A percentile compares a stretch with the other conserved stretches of the same genome.
Evolutionary conservation across 2,113 vertebrate species (phyloP).

Genomic region (Chaetodon trifascialis): DNA sequence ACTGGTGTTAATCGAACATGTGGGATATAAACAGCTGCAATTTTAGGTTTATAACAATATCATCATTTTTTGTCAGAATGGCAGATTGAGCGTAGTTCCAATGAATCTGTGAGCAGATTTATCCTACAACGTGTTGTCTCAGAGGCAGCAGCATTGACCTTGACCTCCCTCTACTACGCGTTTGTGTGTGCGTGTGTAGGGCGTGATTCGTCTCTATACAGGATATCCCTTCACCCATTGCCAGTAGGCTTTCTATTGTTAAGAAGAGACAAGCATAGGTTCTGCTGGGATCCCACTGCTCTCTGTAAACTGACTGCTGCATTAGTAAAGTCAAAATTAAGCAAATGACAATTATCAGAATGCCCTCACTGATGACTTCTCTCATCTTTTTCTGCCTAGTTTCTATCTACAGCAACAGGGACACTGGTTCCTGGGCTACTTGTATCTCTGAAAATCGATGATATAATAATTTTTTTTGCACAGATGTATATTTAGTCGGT

Average conservation of each 20-base stretch:
- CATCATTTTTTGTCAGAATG: no score
- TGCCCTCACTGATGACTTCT: background rate
- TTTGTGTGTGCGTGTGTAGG: conserved; percentile 58
- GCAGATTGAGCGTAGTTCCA: background rate
- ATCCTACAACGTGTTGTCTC: conserved; percentile 73
- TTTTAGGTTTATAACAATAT: background rate
- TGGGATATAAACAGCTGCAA: background rate
- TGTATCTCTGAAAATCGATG: background rate
- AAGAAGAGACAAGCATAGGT: conserved; percentile 70
- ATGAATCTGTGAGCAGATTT: conserved; percentile 52
- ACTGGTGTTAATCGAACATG: background rate
- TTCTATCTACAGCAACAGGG: background rate
- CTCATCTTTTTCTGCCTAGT: background rate
- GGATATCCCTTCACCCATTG: conserved; percentile 85
- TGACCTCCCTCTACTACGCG: conserved; percentile 69
- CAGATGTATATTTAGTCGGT: background rate
- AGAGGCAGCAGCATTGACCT: conserved; percentile 77
- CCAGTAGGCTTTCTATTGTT: conserved; percentile 85
- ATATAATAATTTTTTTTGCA: background rate
- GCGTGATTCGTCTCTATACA: conserved; percentile 84
- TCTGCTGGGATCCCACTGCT: conserved; percentile 57
- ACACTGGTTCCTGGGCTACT: background rate
- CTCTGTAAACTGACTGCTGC: conserved; percentile 36
- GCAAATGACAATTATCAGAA: no score
- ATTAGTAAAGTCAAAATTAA: conserved; percentile 23